Percentiles rank a stretch among this genome's conserved stretches.
phyloP scores from a whole-genome alignment of 2,888 invertebrate genomes.

The Lypha dubia region DNA sequence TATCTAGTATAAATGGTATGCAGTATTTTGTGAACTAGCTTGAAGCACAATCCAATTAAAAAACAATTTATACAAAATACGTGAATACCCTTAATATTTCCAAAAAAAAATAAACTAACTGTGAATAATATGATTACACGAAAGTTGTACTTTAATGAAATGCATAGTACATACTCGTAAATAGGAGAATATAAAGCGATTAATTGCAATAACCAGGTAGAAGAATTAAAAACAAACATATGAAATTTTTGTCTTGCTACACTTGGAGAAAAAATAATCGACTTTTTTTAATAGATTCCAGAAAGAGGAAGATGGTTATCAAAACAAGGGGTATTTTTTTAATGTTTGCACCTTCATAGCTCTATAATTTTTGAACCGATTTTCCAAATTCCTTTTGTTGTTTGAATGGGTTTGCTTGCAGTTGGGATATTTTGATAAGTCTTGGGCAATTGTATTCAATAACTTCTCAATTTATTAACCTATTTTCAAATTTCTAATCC shows the following conservation, averaged over 20 bases:
- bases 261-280: not conserved
- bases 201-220: slow-evolving; percentile 22
- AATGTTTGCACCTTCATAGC: too few species aligned
- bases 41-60: not conserved
- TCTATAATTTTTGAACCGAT: too few species aligned
- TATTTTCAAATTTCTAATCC: too few species aligned
- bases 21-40: not conserved
- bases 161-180: slow-evolving; percentile 28
- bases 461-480: too few species aligned
- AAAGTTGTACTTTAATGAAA: slow-evolving; percentile 35
- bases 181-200: slow-evolving; percentile 6
- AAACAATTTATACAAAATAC: not conserved
- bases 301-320: too few species aligned
- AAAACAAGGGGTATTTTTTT: too few species aligned
- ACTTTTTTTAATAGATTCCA: too few species aligned
- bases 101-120: slow-evolving; percentile 23
- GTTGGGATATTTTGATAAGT: too few species aligned
- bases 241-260: not conserved
- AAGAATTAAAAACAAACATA: not conserved
- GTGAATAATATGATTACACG: slow-evolving; percentile 21
- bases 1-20: not conserved
- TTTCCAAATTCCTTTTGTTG: too few species aligned
- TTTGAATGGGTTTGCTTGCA: too few species aligned
- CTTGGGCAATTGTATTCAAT: too few species aligned
- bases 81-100: not conserved